Evolutionary conservation across 1,140 invertebrate genomes (phyloP), one percentile per base, ranked within the genome.

Genomic region (Cotesia typhae): DNA sequence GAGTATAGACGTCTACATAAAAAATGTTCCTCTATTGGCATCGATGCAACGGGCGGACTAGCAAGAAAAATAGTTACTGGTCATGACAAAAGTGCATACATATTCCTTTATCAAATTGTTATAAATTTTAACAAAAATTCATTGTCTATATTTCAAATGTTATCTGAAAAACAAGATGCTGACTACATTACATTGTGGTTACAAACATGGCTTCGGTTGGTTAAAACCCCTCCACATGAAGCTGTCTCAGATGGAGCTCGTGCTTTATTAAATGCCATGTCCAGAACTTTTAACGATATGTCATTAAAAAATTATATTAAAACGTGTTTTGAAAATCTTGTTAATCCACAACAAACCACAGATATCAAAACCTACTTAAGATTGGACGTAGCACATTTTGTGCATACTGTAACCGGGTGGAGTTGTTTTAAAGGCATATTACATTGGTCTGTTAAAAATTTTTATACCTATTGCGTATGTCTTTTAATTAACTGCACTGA

Each of bases 111-210:
- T 12, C n/a, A 28, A 35, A 61, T 61, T 5, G 59, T 61, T 4
- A 61, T 61, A 35, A 61, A 61, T 61, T 61, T 61, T 28, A 36
- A 61, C 10, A 28, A 61, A 28, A 61, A 17, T 7, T 61, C 59
- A 12, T n/a, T 4, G n/a, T 55, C 53, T 55, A n/a, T 61, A 4
- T 61, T 28, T 7, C 35, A 61, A 35, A 61, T 61, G 59, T 28
- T n/a, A n/a, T n/a, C 59, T 7, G 59, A 61, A 36, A 35, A 9
- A 4, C 59, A 61, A 28, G 59, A 61, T 61, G 35, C 59, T 12
- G 59, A 36, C 2, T 28, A 10, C n/a, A 61, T 61, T 61, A 12
- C 17, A 4, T 61, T 61, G 7, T 61, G 59, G 59, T 61, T 61
- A 9, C 20, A 61, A 61, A 28, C 6, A 7, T 61, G 59, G 59